Base-by-base conservation (phyloP, 2,113 vertebrate species). In the Petrocephalus microphthalmus region DNA sequence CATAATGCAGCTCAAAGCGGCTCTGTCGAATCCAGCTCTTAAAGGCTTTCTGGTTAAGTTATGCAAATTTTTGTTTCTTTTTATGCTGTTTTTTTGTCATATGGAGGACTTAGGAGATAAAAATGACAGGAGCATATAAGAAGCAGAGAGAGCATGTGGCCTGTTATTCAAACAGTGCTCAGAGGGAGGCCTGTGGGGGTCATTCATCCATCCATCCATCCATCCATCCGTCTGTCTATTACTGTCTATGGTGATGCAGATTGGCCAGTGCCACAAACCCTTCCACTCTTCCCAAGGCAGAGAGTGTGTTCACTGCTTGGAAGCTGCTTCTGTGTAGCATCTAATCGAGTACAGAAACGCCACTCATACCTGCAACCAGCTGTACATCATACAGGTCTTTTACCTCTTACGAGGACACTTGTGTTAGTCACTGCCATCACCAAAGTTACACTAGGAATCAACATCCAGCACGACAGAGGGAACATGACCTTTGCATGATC, bases 381-480 rank as follows among this genome's bases (percentile, higher is more conserved):
- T 25, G 22, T 84, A n/a, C n/a, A 51, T 52, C 83, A 56, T 85
- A 3, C 13, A 56, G 29, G 6, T 10, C 6, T 2, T 60, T 57
- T n/a, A 45, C 10, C 20, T 49, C 54, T n/a, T n/a, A 64, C 84
- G 64, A 86, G 85, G 85, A 60, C 54, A 86, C 29, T 49, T 45
- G 4, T 37, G 85, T 60, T 60, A 33, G 56, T 64, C 22, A 64
- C 25, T 47, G 33, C 56, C 37, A 7, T 86, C 56, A 57, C 85
- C 56, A 3, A 86, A 86, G 22, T 86, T 57, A 86, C 56, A 86
- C 53, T 15, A 37, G 37, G 42, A 86, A 86, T 86, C 85, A 86
- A 60, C 54, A 86, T 45, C 42, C 85, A 42, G 19, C 53, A 22
- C 19, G 56, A 64, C 54, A 57, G 37, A 47, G 33, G 4, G 53